Conservation (phyloP, 2,797 vertebrate species). For the Helicolenus hilgendorfi region DNA sequence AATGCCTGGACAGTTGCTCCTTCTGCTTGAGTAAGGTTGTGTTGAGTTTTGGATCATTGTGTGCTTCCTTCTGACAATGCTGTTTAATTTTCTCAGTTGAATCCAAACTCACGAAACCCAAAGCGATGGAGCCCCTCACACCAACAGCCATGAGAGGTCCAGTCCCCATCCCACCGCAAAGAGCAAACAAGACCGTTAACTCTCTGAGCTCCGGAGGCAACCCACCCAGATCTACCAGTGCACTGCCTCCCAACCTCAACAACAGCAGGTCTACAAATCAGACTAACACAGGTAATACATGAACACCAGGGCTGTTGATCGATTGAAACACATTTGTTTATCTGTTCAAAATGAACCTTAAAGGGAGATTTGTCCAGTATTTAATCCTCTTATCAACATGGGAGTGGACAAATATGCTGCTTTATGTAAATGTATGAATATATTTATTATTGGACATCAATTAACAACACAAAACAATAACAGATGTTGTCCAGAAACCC, state of each 20-base stretch:
- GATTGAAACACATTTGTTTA: too few relatives aligned
- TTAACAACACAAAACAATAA: too few relatives aligned
- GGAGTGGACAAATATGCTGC: too few relatives aligned
- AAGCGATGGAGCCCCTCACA: conserved; percentile 81
- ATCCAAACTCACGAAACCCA: conserved; percentile 62
- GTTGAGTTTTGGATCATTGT: not conserved
- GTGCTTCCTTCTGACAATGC: not conserved
- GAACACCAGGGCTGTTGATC: too few relatives aligned
- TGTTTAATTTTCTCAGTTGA: conserved; percentile 69
- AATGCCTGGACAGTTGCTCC: not conserved
- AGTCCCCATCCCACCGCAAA: conserved; percentile 84
- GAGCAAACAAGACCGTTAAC: conserved; percentile 69
- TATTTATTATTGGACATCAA: too few relatives aligned
- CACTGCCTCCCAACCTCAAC: conserved; percentile 66
- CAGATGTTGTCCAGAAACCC: too few relatives aligned
- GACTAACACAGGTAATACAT: conserved; percentile 71
- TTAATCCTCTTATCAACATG: too few relatives aligned
- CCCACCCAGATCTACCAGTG: conserved; percentile 58
- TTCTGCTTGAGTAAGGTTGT: not conserved
- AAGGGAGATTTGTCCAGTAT: too few relatives aligned
- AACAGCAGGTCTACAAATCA: conserved; percentile 68
- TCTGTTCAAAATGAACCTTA: too few relatives aligned
- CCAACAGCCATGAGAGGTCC: conserved; percentile 69
- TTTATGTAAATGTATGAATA: too few relatives aligned
- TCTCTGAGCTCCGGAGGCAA: conserved; percentile 49